Conservation (phyloP, 2,797 vertebrate species). For the Onychomys leucogaster region DNA sequence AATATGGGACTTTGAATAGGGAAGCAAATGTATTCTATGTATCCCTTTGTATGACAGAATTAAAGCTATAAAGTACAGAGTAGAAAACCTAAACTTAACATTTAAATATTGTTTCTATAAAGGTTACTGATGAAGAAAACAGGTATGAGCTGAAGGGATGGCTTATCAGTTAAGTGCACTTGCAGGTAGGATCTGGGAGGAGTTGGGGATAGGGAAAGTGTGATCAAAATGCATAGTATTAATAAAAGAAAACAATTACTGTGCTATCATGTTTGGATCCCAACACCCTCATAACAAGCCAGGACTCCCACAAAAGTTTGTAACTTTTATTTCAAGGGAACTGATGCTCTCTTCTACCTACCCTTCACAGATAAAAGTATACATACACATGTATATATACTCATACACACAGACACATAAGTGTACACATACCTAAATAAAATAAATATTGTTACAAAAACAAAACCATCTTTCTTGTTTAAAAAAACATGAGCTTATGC, state of each 20-base stretch:
- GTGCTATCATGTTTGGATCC: not conserved
- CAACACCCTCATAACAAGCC: not conserved
- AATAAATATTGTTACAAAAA: not conserved
- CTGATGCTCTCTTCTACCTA: not conserved
- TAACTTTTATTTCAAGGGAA: not conserved
- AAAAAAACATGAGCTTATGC: not conserved
- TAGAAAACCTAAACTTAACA: not conserved
- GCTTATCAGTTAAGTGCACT: not conserved
- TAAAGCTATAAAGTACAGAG: conserved; percentile 1
- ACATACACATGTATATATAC: not conserved
- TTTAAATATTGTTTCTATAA: not conserved
- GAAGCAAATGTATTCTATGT: not conserved
- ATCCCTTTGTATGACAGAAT: not conserved
- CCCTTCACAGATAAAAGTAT: not conserved
- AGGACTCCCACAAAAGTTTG: not conserved
- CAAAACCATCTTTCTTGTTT: not conserved
- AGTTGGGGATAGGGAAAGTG: not conserved
- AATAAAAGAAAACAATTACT: not conserved
- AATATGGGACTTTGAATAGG: not conserved
- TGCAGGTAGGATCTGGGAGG: not conserved
- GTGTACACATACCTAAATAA: not conserved
- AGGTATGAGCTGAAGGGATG: not conserved
- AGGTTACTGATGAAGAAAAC: not conserved
- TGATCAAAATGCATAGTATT: not conserved
- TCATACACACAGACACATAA: not conserved